phyloP scores from a whole-genome alignment of 2,888 invertebrate genomes.

The Tetragonula carbonaria region DNA sequence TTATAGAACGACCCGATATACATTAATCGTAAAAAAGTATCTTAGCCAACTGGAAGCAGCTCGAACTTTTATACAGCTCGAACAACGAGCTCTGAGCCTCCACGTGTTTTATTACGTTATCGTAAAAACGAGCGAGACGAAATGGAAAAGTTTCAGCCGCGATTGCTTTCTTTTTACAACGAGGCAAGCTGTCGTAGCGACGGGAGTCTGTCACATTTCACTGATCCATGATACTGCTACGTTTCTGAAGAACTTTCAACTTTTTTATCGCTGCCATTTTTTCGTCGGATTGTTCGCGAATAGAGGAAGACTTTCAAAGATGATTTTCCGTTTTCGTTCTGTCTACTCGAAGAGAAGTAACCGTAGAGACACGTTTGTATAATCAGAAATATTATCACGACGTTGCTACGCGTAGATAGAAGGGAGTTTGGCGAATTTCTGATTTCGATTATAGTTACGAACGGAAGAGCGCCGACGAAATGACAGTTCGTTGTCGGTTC shows the following conservation, averaged over 20 bases:
- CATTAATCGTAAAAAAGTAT: neutral
- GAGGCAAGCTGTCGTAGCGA: conserved; percentile 21
- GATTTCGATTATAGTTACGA: conserved; percentile 47
- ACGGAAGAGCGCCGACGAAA: conserved; percentile 55
- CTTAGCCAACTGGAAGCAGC: conserved; percentile 2
- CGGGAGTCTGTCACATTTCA: neutral
- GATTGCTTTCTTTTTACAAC: conserved; percentile 49
- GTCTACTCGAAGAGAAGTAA: neutral
- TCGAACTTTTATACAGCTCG: conserved; percentile 45
- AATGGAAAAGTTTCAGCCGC: conserved; percentile 23
- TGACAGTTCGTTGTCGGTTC: conserved; percentile 15
- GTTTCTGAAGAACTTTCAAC: neutral
- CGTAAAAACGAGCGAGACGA: conserved; percentile 1
- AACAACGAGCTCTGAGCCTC: conserved; percentile 32
- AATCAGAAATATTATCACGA: conserved; percentile 59
- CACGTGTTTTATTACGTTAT: conserved; percentile 16
- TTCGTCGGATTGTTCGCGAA: neutral
- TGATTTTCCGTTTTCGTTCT: conserved; percentile 11
- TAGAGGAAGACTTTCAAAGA: neutral
- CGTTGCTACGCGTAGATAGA: conserved; percentile 60
- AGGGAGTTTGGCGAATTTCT: conserved; percentile 33
- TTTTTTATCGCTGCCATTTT: conserved; percentile 41
- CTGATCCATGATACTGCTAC: neutral
- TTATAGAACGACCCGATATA: neutral
- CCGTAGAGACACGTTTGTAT: conserved; percentile 43